Base-by-base conservation (phyloP, 2,113 vertebrate genomes). In the Brachyhypopomus occidentalis region DNA sequence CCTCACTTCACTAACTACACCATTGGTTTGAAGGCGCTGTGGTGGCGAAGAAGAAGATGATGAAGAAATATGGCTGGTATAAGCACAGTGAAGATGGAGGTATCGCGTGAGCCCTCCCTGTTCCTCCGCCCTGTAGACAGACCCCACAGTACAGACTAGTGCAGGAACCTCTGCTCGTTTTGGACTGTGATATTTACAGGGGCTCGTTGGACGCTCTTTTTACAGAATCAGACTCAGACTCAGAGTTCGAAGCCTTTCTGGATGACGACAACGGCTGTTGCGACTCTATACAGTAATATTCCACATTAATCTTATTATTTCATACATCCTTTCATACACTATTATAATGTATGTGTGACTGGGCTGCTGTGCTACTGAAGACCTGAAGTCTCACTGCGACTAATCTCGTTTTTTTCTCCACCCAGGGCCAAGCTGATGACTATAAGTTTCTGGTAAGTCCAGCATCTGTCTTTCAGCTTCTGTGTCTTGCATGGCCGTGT, bases 1-100 rank as follows among this genome's bases (percentile, higher is more conserved):
- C 45, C 45, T 52, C 12, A 14, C 12, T 14, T 52, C n/a, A 60
- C 17, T 2, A 20, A 27, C 22, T 30, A 25, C 17, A 7, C 34
- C 45, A 52, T 67, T 41, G 16, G 2, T 36, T 20, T 25, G 22
- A 34, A 87, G 84, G 86, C 75, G 92, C 92, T 83, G 93, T 92
- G 1, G 93, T 94, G 19, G 92, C 93, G 52, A 94, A 94, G 90
- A 94, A 94, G 45, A 94, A 94, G 86, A 93, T 94, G 92, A 94
- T 94, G 93, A 94, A 94, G 88, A 94, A 94, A 88, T 94, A 93
- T 16, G 93, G 93, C 77, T 94, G 93, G 93, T 94, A 94, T 84
- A 94, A 93, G 76, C 92, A 91, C 86, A 94, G 88, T 22, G 93
- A 94, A 84, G 93, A 94, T 12, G 93, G 88, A 87, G 88, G 93